A percentile compares a stretch with the other conserved stretches of the same genome.
phyloP scores from a whole-genome alignment of 2,888 invertebrate genomes.

The Mythimna ferrago region DNA sequence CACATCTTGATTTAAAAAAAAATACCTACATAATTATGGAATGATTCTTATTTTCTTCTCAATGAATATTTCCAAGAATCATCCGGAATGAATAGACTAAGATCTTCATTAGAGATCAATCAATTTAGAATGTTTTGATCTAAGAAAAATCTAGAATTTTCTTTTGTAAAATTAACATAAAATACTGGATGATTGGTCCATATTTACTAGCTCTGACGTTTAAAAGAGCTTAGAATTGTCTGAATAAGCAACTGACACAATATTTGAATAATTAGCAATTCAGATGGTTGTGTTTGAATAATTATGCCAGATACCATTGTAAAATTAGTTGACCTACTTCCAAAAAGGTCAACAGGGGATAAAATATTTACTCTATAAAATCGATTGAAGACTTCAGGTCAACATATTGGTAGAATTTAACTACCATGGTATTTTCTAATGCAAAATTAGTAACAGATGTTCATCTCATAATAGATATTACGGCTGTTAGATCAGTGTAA shows the following conservation, averaged over 20 bases:
- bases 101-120: background rate
- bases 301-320: constrained; percentile 23
- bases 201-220: background rate
- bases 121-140: background rate
- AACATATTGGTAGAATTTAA: background rate
- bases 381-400: constrained; percentile 28
- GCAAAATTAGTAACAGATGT: constrained; percentile 43
- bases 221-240: background rate
- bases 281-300: constrained; percentile 39
- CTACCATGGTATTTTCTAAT: background rate
- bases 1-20: background rate
- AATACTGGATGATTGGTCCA: background rate
- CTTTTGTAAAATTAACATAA: background rate
- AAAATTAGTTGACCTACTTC: constrained; percentile 53
- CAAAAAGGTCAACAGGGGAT: constrained; percentile 32
- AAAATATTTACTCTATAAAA: constrained; percentile 27
- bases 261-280: constrained; percentile 40
- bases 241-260: background rate
- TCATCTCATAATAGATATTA: background rate
- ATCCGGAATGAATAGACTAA: too few relatives aligned
- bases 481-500: background rate
- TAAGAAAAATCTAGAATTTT: too few relatives aligned
- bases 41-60: background rate
- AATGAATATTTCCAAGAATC: background rate
- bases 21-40: background rate